Base-by-base conservation (phyloP, 2,113 vertebrate genomes). In the Malaclemys terrapin region DNA sequence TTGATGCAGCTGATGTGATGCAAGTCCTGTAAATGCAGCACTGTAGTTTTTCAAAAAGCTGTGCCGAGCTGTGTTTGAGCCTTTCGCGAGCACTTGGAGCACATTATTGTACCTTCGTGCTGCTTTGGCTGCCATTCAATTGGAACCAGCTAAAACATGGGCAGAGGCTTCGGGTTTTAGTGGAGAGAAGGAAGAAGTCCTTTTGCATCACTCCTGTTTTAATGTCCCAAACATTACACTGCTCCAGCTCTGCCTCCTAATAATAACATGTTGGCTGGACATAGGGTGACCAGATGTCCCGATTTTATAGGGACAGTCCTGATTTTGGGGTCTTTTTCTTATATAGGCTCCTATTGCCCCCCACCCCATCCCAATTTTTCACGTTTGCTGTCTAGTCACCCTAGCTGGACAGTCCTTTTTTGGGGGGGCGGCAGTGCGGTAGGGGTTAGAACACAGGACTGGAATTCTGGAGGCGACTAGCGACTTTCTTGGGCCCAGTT, bases 71-170 rank as follows among this genome's bases (percentile, higher is more conserved):
- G n/a, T 38, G 4, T 72, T 72, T 2, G n/a, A 72, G 35, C 65
- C 65, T 72, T 19, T 72, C 10, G n/a, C 1, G 8, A 72, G 19
- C 19, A 10, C 35, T 38, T 69, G 65, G 65, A 69, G 35, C 35
- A 20, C 5, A 1, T 69, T 69, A 10, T 38, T 22, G 19, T 38
- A 14, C 11, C 20, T 20, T 11, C n/a, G 24, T 54, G 52, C 9
- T 1, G 76, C 83, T 91, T 1, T 0, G 80, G 8, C 56, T n/a
- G 20, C 56, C 3, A 0, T 7, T 4, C 49, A 47, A 25, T 42
- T 72, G 69, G 13, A 10, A 54, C 45, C 0, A 0, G 42, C 52
- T 87, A 72, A 56, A 95, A 79, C 0, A 0, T 8, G 50, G 50
- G 49, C 17, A 35, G 31, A 62, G 47, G 19, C 24, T 0, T 25